Evolutionary conservation across 2,888 invertebrate genomes (phyloP).

Genomic region (Tetragonula carbonaria): DNA sequence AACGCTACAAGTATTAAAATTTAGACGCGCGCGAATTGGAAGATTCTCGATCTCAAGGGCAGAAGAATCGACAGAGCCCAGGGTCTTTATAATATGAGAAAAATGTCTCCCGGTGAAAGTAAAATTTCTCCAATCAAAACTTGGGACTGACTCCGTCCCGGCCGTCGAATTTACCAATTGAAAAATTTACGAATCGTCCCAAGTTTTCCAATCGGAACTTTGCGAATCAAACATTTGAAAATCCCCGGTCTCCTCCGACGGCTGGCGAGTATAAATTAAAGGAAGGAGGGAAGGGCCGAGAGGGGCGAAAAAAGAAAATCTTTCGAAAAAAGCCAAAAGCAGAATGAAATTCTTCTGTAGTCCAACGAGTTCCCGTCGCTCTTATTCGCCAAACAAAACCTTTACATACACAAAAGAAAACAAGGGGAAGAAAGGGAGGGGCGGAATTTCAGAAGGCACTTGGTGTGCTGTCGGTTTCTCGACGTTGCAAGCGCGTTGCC

Average conservation of each 20-base stretch:
- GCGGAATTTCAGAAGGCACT: constrained; percentile 3
- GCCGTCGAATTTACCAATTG: neutral
- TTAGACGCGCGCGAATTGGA: no score
- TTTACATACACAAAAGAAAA: neutral
- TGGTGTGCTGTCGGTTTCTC: neutral
- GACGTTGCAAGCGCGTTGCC: neutral
- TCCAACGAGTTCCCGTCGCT: neutral
- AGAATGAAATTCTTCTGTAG: no score
- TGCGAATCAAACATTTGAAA: neutral
- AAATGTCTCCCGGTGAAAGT: neutral
- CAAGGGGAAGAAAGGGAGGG: neutral
- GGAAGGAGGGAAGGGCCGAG: neutral
- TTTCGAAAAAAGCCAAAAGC: no score
- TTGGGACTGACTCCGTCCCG: neutral
- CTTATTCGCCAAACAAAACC: neutral
- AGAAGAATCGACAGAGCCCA: no score
- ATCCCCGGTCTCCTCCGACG: neutral
- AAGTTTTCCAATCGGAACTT: constrained; percentile 3
- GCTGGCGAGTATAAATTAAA: neutral
- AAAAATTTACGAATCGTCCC: neutral
- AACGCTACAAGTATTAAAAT: no score
- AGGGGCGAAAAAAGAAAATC: no score
- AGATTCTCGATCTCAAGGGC: neutral
- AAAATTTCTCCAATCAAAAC: neutral
- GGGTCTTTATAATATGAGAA: neutral